Base-by-base conservation (phyloP, 2,888 invertebrate species). In the Griposia aprilina region DNA sequence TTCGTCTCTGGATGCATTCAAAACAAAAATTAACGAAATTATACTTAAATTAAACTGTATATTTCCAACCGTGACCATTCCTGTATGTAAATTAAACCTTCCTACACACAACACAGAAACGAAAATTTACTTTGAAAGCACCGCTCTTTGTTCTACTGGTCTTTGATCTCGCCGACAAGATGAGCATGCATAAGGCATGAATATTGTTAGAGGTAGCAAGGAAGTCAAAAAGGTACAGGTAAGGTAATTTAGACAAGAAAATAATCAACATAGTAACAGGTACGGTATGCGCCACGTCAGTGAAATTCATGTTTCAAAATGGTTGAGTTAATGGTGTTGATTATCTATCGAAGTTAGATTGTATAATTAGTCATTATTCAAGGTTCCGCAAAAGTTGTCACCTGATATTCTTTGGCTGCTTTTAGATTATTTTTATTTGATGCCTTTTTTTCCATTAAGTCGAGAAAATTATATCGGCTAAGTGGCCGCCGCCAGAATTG, bases 91-190 rank as follows among this genome's bases (percentile, higher is more conserved):
- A 81, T 59, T 55, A 3, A 55, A 59, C 26, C 8, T 30, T 50
- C 30, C n/a, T 41, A 41, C 3, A 36, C 36, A 41, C 41, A 7
- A 11, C 20, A 45, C 1, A 3, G 41, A 23, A 50, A 55, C 30
- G 36, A 48, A 71, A 62, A 74, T 63, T 81, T 41, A 57, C 73
- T 81, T 73, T 81, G 62, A 57, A 50, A 36, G 7, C 10, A 13
- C 26, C 45, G 26, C 48, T 7, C 78, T 78, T 78, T 78, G 81
- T 81, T 45, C 11, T 15, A 11, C 4, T 23, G 10, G 17, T n/a
- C 81, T 81, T 78, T 78, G 81, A 78, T 78, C 78, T 63, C 2
- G 26, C 41, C 63, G 74, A 57, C 55, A 74, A 57, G 74, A 81
- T 41, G 48, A 15, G 55, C 36, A 62, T 81, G n/a, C n/a, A n/a